Conservation (phyloP, 2,888 invertebrate genomes). For the Melinopterus prodromus region DNA sequence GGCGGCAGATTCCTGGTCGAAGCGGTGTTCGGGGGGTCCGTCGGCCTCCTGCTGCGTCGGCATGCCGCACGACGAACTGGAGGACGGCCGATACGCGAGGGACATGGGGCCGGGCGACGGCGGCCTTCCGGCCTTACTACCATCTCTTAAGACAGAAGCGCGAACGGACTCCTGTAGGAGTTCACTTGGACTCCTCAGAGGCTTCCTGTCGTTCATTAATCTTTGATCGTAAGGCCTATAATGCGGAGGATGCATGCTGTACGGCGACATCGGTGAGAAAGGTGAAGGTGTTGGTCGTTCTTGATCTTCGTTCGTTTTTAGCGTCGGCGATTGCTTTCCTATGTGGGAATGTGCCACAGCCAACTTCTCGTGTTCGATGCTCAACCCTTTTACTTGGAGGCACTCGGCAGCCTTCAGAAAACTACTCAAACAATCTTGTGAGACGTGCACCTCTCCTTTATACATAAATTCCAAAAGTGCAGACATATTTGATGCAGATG, state of each 20-base stretch:
- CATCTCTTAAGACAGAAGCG: constrained; percentile 74
- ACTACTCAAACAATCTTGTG: constrained; percentile 89
- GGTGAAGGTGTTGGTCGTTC: constrained; percentile 55
- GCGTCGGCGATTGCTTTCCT: constrained; percentile 39
- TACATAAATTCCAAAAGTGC: constrained; percentile 93
- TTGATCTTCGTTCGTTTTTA: constrained; percentile 53
- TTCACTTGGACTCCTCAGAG: constrained; percentile 66
- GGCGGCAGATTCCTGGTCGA: constrained; percentile 62
- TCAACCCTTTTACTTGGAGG: constrained; percentile 84
- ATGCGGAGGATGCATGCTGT: constrained; percentile 59
- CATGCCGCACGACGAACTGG: constrained; percentile 61
- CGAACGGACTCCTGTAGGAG: constrained; percentile 69
- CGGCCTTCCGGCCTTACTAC: constrained; percentile 64
- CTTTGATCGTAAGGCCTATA: constrained; percentile 58
- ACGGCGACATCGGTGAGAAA: constrained; percentile 63
- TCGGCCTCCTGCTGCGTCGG: constrained; percentile 66
- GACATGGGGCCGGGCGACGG: constrained; percentile 59
- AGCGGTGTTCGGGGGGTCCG: constrained; percentile 64
- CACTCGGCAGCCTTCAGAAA: constrained; percentile 92
- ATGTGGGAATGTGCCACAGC: constrained; percentile 67
- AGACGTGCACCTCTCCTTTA: constrained; percentile 92
- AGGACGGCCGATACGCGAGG: constrained; percentile 59
- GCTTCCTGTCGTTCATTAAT: constrained; percentile 61
- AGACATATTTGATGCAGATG: constrained; percentile 89
- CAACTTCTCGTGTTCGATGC: constrained; percentile 76